A percentile compares a stretch with the other conserved stretches of the same genome.
These are phyloP conservation scores for Pararge aegeria DNA, from an alignment of 1,140 invertebrate genomes.

Conservation along the genomic window DNA sequence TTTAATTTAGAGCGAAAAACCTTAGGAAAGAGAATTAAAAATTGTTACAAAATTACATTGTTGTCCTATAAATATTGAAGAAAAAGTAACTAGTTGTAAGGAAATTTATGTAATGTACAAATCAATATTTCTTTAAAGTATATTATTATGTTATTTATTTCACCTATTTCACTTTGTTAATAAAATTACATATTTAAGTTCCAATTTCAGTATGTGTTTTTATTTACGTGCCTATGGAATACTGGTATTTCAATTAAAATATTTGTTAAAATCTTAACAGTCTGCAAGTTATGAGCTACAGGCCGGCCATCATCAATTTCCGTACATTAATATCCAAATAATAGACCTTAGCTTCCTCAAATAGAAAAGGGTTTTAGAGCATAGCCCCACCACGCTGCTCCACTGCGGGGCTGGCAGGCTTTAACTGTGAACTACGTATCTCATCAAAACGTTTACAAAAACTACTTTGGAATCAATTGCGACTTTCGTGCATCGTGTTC, in stretches of 20 bases:
- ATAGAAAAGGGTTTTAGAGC: too few relatives aligned
- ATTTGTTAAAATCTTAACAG: too few relatives aligned
- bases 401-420: too few relatives aligned
- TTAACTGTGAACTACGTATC: too few relatives aligned
- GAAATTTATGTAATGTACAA: conserved; percentile 72
- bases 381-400: too few relatives aligned
- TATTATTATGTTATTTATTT: conserved; percentile 77
- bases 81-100: conserved; percentile 44
- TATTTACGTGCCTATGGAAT: conserved; percentile 8
- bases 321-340: too few relatives aligned
- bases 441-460: too few relatives aligned
- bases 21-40: conserved; percentile 40
- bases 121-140: conserved; percentile 75
- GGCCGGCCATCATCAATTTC: too few relatives aligned
- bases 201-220: conserved; percentile 39
- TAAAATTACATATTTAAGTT: conserved; percentile 65
- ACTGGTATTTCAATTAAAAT: not conserved
- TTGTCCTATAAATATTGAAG: conserved; percentile 44
- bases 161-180: conserved; percentile 74
- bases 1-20: conserved; percentile 25
- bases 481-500: too few relatives aligned
- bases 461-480: too few relatives aligned
- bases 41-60: conserved; percentile 58
- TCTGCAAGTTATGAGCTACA: too few relatives aligned
- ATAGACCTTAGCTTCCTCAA: too few relatives aligned